Percentiles rank a stretch among this genome's conserved stretches.
phyloP scores from a whole-genome alignment of 2,113 vertebrate species.

The Tapirus terrestris region DNA sequence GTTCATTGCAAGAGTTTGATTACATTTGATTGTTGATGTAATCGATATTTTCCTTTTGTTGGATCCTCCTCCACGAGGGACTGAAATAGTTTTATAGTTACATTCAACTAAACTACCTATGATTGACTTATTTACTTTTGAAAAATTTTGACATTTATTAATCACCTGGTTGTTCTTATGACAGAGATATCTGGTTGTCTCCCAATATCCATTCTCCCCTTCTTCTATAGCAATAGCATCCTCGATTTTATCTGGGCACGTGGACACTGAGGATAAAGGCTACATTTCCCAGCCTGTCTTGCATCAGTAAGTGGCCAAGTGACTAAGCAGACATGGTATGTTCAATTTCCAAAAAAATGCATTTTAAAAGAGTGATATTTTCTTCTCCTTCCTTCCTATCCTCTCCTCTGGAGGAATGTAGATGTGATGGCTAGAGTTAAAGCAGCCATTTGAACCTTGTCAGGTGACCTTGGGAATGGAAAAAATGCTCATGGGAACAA shows the following conservation, averaged over 20 bases:
- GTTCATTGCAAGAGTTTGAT: background rate
- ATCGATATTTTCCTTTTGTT: conserved; percentile 26
- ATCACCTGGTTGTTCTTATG: background rate
- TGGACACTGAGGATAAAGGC: background rate
- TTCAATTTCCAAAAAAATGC: background rate
- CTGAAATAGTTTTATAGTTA: background rate
- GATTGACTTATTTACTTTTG: background rate
- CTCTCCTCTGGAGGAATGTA: background rate
- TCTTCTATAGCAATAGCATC: background rate
- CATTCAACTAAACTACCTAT: background rate
- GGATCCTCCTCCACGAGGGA: background rate
- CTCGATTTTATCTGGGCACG: background rate
- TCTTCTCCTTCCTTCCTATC: background rate
- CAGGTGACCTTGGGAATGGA: background rate
- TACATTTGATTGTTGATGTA: background rate
- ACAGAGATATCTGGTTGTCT: background rate
- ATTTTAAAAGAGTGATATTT: background rate
- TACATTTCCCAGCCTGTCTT: background rate
- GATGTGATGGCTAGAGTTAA: background rate
- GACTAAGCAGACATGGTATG: background rate
- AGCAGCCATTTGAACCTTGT: background rate
- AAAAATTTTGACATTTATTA: background rate
- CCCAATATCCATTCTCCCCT: background rate
- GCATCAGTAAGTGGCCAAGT: background rate
- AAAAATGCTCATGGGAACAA: background rate